Evolutionary conservation across 37 sponge, comb jelly and placozoan species (phyloP), one percentile per base, ranked within the genome.

Genomic region (Theonella swinhoei): DNA sequence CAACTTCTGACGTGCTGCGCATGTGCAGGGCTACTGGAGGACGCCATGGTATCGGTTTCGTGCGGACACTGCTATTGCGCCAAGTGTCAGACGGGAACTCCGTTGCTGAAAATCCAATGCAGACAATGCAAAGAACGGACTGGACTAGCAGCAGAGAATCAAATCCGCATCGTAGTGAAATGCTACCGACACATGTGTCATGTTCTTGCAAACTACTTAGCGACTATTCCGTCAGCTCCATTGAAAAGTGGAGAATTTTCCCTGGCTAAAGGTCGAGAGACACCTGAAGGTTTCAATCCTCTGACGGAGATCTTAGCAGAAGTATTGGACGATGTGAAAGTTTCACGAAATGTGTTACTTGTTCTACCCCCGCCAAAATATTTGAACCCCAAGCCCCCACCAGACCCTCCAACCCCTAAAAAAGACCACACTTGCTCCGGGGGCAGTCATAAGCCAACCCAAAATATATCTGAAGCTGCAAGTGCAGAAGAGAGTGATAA

Each of bases 21-120:
- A 2, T 93, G 93, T 72, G 90, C 90, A 19, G 87, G 87, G 7
- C 60, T 93, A 4, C 73, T 93, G 0, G 83, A 88, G 14, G 69
- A 88, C 30, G 93, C 93, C 28, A 93, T 93, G 93, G 33, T 93
- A 26, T 93, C 93, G 9, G 35, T 85, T 1, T 26, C 79, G 43
- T 93, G 93, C 70, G 93, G 90, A 17, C 93, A 93, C 74, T 87
- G 88, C 42, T 93, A 93, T 79, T 93, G 93, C 62, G 85, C 33
- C 36, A 43, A 70, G 29, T 93, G 93, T 68, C 93, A 93, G 70
- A 82, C 82, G 24, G 23, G 74, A 22, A 66, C 66, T 14, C 93
- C 93, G 0, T 39, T 82, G 30, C 67, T 88, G 38, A 85, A 85
- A 41, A 93, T 93, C n/a, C 81, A 78, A 42, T 93, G 93, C 42